phyloP scores from a whole-genome alignment of 2,797 vertebrate species.

The Betta splendens region DNA sequence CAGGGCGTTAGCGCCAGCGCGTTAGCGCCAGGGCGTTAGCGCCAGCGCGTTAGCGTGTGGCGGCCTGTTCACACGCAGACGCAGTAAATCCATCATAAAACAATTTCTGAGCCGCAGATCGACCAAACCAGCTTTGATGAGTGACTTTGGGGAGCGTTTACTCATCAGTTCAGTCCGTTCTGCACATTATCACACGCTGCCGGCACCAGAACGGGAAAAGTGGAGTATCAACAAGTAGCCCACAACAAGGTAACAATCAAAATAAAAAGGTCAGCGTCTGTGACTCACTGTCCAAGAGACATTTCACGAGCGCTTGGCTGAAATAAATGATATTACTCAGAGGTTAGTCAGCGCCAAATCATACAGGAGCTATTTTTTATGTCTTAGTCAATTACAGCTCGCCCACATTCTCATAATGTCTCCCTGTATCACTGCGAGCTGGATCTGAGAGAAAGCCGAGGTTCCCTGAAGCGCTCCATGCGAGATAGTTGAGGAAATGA shows the following conservation, averaged over 20 bases:
- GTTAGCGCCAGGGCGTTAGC: too few species aligned
- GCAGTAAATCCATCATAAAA: conserved; percentile 15
- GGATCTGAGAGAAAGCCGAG: conserved; percentile 18
- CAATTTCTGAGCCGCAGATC: conserved; percentile 22
- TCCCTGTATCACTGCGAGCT: conserved; percentile 11
- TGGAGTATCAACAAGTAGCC: not conserved
- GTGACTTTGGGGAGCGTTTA: not conserved
- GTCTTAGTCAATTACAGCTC: conserved; percentile 23
- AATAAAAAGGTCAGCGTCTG: not conserved
- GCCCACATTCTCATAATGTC: conserved; percentile 29
- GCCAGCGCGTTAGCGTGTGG: too few species aligned
- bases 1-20: too few species aligned
- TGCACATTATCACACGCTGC: not conserved
- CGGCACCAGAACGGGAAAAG: too few species aligned
- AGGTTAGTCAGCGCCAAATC: not conserved
- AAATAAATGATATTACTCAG: not conserved
- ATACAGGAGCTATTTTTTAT: not conserved
- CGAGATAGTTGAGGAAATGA: conserved; percentile 36
- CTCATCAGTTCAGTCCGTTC: conserved; percentile 1
- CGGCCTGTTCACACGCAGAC: too few species aligned
- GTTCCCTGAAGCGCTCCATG: conserved; percentile 33
- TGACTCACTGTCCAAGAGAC: not conserved
- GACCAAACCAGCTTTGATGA: conserved; percentile 13
- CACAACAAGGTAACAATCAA: not conserved
- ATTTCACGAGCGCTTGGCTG: not conserved